These are phyloP conservation scores for Drosophila lacicola DNA, from an alignment of 2,888 invertebrate genomes.

Conservation along the genomic window DNA sequence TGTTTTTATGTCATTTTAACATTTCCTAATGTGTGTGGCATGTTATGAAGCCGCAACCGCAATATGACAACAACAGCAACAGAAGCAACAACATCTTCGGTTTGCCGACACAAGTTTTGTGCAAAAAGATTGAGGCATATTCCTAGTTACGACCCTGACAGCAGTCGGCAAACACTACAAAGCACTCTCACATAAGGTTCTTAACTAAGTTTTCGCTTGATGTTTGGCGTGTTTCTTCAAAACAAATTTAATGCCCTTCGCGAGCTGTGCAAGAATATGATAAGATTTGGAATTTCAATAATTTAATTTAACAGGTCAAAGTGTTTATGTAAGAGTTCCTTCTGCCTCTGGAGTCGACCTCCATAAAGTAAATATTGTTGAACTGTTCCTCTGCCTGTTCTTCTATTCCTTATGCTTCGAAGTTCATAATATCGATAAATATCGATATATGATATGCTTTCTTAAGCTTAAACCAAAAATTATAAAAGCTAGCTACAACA, in stretches of 20 bases:
- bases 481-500: too few species aligned
- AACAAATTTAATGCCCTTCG: conserved; percentile 48
- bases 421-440: too few species aligned
- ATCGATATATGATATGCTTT: too few species aligned
- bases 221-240: conserved; percentile 29
- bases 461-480: too few species aligned
- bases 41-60: conserved; percentile 58
- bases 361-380: too few species aligned
- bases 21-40: conserved; percentile 77
- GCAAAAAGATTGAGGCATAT: conserved; percentile 54
- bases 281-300: too few species aligned
- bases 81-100: conserved; percentile 11
- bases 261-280: conserved; percentile 30
- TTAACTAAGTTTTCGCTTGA: conserved; percentile 45
- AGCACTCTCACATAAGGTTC: conserved; percentile 48
- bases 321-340: too few species aligned
- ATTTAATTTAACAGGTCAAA: too few species aligned
- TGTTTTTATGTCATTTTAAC: conserved; percentile 76
- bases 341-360: too few species aligned
- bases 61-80: conserved; percentile 41
- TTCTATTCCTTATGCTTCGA: too few species aligned
- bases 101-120: conserved; percentile 39
- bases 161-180: conserved; percentile 46
- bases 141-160: conserved; percentile 33
- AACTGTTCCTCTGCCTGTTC: too few species aligned